These are phyloP conservation scores for Syrmaticus mikado DNA, from an alignment of 2,113 vertebrate species.

Conservation along the genomic window DNA sequence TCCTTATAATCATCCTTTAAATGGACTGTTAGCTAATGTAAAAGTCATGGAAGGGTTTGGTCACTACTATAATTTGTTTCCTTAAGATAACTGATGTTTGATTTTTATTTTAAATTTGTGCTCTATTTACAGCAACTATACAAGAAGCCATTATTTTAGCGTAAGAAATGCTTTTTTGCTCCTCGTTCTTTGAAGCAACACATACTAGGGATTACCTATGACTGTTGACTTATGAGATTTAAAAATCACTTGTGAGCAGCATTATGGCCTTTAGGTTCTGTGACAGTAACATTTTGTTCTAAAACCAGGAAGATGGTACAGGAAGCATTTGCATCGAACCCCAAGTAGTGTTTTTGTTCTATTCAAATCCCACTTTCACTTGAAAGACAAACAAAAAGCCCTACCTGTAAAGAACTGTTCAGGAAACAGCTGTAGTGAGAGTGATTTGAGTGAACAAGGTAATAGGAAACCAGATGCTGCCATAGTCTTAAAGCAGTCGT, in stretches of 20 bases:
- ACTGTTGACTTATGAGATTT: not conserved
- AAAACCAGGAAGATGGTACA: not conserved
- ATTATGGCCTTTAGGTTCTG: not conserved
- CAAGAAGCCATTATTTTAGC: not conserved
- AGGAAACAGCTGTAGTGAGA: constrained; percentile 39
- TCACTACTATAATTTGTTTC: not conserved
- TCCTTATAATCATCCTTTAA: not conserved
- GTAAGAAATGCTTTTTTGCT: not conserved
- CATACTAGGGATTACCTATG: not conserved
- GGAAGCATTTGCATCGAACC: not conserved
- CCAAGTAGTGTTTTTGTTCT: not conserved
- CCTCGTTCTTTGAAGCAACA: not conserved
- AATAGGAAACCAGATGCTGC: not conserved
- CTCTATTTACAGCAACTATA: not conserved
- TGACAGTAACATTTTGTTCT: not conserved
- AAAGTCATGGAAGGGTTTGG: constrained; percentile 28
- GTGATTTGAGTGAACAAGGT: constrained; percentile 9
- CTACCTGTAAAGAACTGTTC: not conserved
- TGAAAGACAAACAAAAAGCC: not conserved
- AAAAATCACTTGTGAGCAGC: not conserved
- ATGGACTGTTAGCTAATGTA: not conserved
- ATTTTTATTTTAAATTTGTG: not conserved
- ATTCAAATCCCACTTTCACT: not conserved
- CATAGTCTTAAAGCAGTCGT: not conserved
- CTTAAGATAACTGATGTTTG: not conserved